Conservation (phyloP, 2,113 vertebrate species). For the Irena cyanogastra region DNA sequence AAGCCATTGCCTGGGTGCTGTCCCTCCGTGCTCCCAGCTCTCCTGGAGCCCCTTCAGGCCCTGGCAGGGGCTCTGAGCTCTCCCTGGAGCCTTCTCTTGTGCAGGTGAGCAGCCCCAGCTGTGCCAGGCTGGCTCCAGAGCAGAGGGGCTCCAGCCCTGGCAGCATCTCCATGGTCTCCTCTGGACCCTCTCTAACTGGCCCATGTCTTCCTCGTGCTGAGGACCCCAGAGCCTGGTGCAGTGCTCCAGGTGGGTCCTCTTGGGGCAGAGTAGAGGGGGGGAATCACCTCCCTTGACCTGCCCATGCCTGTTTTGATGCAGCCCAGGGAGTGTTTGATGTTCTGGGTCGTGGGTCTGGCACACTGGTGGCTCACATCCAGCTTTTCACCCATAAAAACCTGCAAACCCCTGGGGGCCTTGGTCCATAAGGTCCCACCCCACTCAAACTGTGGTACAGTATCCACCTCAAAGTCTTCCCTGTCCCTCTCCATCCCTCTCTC, state of each 20-base stretch:
- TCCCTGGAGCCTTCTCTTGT: neutral
- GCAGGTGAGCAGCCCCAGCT: neutral
- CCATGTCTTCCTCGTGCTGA: rapidly evolving
- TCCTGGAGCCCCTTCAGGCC: neutral
- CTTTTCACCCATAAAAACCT: neutral
- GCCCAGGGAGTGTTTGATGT: neutral
- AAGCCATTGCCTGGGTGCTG: neutral
- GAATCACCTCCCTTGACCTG: neutral
- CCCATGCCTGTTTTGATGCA: rapidly evolving
- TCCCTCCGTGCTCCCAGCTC: neutral
- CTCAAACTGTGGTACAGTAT: too few species aligned
- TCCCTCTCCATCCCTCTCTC: neutral
- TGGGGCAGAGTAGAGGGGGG: rapidly evolving
- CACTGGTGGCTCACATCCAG: neutral
- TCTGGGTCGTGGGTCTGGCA: neutral
- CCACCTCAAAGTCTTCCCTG: neutral
- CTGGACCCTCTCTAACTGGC: neutral
- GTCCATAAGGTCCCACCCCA: neutral
- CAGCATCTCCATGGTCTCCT: neutral
- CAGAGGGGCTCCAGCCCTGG: neutral
- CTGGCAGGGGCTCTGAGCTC: neutral
- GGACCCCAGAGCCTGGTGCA: neutral
- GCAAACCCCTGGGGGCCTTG: neutral
- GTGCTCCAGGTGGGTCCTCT: neutral
- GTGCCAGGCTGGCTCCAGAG: neutral